Conservation (phyloP, 2,113 vertebrate species). For the Platanista minor region DNA sequence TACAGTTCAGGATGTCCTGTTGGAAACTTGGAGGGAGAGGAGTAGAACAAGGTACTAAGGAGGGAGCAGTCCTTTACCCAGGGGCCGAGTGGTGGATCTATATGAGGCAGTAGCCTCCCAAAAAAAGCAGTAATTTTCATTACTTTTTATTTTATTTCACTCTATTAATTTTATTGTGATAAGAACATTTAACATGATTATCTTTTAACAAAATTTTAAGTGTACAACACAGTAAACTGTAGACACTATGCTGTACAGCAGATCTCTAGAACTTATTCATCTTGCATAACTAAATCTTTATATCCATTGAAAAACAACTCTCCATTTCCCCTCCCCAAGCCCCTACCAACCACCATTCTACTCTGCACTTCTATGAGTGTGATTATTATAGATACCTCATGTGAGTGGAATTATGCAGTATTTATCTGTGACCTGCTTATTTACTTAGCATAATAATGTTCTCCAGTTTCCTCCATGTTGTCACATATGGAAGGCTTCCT, state of each 20-base stretch:
- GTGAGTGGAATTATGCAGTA: not conserved
- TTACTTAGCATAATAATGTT: not conserved
- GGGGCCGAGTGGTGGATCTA: not conserved
- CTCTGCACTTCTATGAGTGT: not conserved
- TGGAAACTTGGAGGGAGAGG: not conserved
- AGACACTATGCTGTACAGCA: not conserved
- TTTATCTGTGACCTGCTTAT: not conserved
- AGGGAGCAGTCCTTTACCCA: not conserved
- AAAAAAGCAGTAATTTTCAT: not conserved
- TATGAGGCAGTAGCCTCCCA: not conserved
- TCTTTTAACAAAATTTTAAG: not conserved
- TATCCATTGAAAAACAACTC: not conserved
- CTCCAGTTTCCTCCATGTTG: not conserved
- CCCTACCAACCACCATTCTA: not conserved
- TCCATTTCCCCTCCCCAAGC: not conserved
- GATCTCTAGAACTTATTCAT: not conserved
- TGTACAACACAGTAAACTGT: not conserved
- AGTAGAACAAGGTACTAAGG: not conserved
- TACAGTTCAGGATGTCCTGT: not conserved
- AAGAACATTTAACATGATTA: not conserved
- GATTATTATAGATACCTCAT: not conserved
- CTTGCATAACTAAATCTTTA: not conserved
- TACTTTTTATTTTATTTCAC: not conserved
- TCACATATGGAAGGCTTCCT: not conserved
- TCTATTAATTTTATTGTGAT: not conserved